Evolutionary conservation across 2,888 invertebrate genomes (phyloP).

Genomic region (Horisme vitalbata): DNA sequence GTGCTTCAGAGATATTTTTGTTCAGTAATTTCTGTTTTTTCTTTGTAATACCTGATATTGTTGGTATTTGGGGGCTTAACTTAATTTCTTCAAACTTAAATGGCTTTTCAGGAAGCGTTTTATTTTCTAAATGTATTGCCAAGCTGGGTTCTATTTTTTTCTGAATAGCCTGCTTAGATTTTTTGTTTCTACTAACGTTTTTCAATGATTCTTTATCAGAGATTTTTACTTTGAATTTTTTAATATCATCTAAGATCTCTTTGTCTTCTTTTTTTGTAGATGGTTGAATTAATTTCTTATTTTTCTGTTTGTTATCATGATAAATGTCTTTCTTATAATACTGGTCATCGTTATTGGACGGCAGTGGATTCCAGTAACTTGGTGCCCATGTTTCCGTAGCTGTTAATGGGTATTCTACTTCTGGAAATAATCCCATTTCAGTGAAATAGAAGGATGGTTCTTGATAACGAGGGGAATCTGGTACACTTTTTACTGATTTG

Average conservation of each 20-base stretch:
- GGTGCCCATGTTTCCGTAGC: constrained; percentile 58
- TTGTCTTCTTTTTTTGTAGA: constrained; percentile 8
- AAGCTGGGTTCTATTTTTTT: not conserved
- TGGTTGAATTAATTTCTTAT: constrained; percentile 11
- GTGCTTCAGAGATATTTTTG: not conserved
- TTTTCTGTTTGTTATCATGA: constrained; percentile 13
- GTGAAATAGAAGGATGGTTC: constrained; percentile 32
- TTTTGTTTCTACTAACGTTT: not conserved
- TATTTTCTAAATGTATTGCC: not conserved
- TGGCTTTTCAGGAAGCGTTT: not conserved
- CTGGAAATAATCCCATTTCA: constrained; percentile 52
- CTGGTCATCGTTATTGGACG: constrained; percentile 25
- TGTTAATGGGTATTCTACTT: constrained; percentile 62
- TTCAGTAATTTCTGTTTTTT: not conserved
- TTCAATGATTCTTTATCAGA: not conserved
- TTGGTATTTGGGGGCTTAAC: not conserved
- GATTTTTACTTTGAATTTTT: constrained; percentile 9
- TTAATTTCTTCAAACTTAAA: not conserved
- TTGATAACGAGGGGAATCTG: constrained; percentile 4
- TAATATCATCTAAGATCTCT: not conserved
- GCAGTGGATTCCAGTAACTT: constrained; percentile 50
- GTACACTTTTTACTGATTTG: not conserved
- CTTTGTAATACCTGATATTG: not conserved
- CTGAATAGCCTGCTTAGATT: not conserved
- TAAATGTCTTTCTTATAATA: constrained; percentile 10